Evolutionary conservation across 2,113 vertebrate genomes (phyloP).

Genomic region (Scomber colias): DNA sequence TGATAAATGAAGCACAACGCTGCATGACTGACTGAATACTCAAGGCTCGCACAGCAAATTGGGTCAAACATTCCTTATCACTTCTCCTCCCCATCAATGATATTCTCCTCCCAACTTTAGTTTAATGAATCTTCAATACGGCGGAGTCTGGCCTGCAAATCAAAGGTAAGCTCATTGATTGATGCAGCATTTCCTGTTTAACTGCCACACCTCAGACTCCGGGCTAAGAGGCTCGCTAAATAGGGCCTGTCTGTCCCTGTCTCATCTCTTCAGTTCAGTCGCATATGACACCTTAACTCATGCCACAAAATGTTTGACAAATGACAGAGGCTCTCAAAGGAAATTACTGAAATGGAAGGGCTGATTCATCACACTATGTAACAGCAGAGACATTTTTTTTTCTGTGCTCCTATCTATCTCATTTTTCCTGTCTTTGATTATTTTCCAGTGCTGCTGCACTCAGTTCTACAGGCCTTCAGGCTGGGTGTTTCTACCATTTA

Average conservation of each 20-base stretch:
- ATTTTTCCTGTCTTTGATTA: constrained; percentile 59
- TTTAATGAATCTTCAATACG: constrained; percentile 62
- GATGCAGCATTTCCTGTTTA: constrained; percentile 60
- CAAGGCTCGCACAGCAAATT: constrained; percentile 47
- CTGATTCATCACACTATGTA: constrained; percentile 75
- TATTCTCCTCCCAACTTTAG: constrained; percentile 52
- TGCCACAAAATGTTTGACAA: constrained; percentile 77
- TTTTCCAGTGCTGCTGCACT: constrained; percentile 53
- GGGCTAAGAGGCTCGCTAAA: constrained; percentile 70
- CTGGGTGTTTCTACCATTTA: constrained; percentile 52
- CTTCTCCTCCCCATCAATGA: constrained; percentile 47
- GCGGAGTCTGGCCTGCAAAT: constrained; percentile 59
- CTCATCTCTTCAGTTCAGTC: constrained; percentile 75
- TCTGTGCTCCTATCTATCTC: constrained; percentile 36
- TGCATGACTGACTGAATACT: constrained; percentile 49
- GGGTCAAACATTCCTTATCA: constrained; percentile 62
- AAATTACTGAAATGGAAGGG: constrained; percentile 80
- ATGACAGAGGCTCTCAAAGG: constrained; percentile 74
- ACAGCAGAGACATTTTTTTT: constrained; percentile 52
- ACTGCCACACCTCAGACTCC: constrained; percentile 33
- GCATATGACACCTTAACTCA: constrained; percentile 72
- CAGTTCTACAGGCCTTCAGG: constrained; percentile 35
- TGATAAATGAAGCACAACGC: constrained; percentile 48
- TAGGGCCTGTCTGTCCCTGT: constrained; percentile 57
- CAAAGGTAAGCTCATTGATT: constrained; percentile 61